phyloP scores from a whole-genome alignment of 2,113 vertebrate genomes.

The Heterochromis multidens region DNA sequence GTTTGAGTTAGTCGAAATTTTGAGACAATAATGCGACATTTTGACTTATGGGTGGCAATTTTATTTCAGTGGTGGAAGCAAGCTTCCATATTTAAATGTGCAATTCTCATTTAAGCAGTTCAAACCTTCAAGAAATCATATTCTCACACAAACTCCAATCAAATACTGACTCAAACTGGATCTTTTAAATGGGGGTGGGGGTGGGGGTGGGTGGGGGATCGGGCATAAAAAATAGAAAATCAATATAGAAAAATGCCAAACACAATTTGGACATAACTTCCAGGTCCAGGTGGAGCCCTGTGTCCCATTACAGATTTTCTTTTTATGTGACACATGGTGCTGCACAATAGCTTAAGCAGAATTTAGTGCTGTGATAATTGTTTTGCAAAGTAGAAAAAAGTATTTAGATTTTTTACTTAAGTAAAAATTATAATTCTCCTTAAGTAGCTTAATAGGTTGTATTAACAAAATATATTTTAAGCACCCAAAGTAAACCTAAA shows the following conservation, averaged over 20 bases:
- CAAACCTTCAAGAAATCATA: too few relatives aligned
- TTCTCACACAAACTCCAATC: too few relatives aligned
- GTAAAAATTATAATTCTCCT: not conserved
- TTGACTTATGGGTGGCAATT: too few relatives aligned
- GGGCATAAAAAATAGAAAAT: too few relatives aligned
- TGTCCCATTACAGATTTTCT: not conserved
- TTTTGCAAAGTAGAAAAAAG: not conserved
- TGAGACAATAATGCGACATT: too few relatives aligned
- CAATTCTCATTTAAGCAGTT: too few relatives aligned
- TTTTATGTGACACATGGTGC: not conserved
- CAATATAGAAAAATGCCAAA: fast-evolving
- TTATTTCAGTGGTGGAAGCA: too few relatives aligned
- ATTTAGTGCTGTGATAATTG: not conserved
- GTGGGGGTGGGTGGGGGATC: too few relatives aligned
- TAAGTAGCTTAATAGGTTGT: not conserved
- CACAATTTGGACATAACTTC: not conserved
- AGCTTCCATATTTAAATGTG: too few relatives aligned
- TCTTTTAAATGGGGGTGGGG: too few relatives aligned
- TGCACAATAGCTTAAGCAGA: not conserved
- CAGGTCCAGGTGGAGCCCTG: not conserved
- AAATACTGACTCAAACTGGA: too few relatives aligned
- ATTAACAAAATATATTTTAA: not conserved
- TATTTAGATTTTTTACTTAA: not conserved
- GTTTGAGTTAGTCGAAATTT: too few relatives aligned
- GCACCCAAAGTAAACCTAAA: not conserved